Evolutionary conservation across 2,797 vertebrate genomes (phyloP), one percentile per base, ranked within the genome.

Genomic region (Pangasius djambal): DNA sequence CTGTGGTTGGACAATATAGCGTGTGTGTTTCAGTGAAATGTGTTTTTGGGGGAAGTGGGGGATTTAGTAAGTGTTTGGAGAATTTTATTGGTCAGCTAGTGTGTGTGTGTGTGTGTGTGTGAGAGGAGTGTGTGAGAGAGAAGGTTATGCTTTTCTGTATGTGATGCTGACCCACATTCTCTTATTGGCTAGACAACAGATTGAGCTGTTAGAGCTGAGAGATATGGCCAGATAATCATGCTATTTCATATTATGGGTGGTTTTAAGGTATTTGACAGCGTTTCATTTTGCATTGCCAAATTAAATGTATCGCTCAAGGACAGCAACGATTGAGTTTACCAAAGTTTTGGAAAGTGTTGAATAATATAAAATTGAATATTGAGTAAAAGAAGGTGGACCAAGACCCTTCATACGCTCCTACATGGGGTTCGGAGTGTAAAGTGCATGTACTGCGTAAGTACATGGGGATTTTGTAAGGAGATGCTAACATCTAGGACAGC

Each of bases 41-140:
- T 44, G 67, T 34, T 59, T 86, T 72, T 61, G 7, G 65, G n/a
- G n/a, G 48, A 48, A 48, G 16, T 3, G 34, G 25, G 25, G 15
- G 34, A 31, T 88, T 81, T 37, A 31, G 50, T 37, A 44, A 75
- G 74, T 70, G 61, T 25, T 74, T 86, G 52, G 70, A 59, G 61
- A 83, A 75, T 82, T 87, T 81, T 69, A 74, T 57, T 52, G 25
- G n/a, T 86, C 31, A 59, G 34, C 57, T 28, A 16, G 40, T n/a
- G 15, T 82, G 31, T 48, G 6, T 77, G 2, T 75, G 37, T 77
- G 25, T 48, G 74, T 75, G 40, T 2, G 15, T 69, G 4, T 34
- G 31, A 18, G 31, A 18, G 65, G n/a, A 55, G 48, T n/a, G 37
- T 37, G 15, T 20, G 34, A 37, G 70, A 22, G 70, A 31, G 63